Evolutionary conservation across 2,797 vertebrate genomes (phyloP).

Genomic region (Paguma larvata): DNA sequence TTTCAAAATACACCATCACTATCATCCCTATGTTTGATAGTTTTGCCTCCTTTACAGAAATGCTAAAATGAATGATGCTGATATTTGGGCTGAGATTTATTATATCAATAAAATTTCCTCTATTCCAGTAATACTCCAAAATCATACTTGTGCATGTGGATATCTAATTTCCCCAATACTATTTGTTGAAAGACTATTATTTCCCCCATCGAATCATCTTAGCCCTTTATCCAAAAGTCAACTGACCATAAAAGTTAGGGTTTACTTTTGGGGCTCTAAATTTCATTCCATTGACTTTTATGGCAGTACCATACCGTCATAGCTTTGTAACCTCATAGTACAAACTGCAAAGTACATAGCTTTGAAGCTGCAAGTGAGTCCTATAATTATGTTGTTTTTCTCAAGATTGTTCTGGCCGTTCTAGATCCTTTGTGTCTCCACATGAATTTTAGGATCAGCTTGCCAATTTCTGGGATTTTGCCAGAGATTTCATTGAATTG

Average conservation of each 20-base stretch:
- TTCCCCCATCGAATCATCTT: neutral
- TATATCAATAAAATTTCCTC: neutral
- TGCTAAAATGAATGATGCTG: neutral
- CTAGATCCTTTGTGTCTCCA: neutral
- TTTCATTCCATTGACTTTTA: neutral
- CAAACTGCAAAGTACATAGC: too few relatives aligned
- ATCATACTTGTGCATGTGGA: neutral
- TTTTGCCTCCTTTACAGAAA: neutral
- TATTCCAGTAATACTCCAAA: neutral
- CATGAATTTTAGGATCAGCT: neutral
- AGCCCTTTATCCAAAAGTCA: neutral
- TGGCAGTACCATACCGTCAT: neutral
- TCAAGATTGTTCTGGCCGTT: neutral
- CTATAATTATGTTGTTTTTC: neutral
- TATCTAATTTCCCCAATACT: neutral
- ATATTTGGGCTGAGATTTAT: neutral
- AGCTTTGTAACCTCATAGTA: too few relatives aligned
- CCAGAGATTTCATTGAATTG: neutral
- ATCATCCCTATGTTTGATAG: neutral
- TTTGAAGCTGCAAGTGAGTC: constrained; percentile 17
- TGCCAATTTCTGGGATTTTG: constrained; percentile 25
- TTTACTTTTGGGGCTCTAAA: neutral
- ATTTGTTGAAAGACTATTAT: neutral
- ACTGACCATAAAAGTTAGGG: neutral
- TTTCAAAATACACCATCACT: neutral